These are phyloP conservation scores for Odontothrips loti DNA, from an alignment of 2,888 invertebrate genomes.

Conservation along the genomic window DNA sequence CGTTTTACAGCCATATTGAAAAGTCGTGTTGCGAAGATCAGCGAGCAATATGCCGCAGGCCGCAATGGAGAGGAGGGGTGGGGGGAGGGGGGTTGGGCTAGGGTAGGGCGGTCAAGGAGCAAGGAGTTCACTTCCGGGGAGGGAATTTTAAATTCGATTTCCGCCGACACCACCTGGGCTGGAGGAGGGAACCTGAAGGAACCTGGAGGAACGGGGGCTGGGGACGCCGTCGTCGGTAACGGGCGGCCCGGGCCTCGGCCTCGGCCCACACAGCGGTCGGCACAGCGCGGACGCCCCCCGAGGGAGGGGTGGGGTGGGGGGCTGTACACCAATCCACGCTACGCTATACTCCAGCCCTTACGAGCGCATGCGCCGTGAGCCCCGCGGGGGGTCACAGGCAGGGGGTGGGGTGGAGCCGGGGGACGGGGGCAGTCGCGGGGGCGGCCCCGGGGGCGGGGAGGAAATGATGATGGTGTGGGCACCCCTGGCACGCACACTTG, in stretches of 20 bases:
- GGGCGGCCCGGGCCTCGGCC: neutral
- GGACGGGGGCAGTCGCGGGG: neutral
- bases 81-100: neutral
- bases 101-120: neutral
- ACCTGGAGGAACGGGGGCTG: neutral
- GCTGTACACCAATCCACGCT: conserved; percentile 17
- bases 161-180: conserved; percentile 4
- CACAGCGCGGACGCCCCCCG: neutral
- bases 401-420: neutral
- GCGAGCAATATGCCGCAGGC: no score
- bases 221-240: neutral
- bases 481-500: neutral
- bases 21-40: no score
- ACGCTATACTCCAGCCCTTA: conserved; percentile 20
- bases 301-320: neutral
- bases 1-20: no score
- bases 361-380: conserved; percentile 6
- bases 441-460: no score
- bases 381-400: neutral
- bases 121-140: neutral
- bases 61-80: neutral
- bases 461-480: no score
- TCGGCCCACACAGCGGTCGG: conserved; percentile 1
- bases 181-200: neutral
- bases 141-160: conserved; percentile 11